phyloP scores from a whole-genome alignment of 2,113 vertebrate species.

The Naja naja region DNA sequence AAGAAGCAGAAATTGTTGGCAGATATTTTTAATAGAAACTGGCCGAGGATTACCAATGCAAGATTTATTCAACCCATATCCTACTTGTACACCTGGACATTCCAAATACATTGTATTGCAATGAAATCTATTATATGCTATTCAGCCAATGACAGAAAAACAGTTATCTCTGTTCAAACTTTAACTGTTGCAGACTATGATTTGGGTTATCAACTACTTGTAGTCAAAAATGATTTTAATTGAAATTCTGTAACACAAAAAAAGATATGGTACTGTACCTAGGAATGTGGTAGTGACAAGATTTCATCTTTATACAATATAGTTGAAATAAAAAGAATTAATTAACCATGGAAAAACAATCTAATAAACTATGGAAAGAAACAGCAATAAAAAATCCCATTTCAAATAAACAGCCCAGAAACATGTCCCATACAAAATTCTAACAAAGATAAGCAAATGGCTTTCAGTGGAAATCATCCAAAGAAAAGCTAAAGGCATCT shows the following conservation, averaged over 20 bases:
- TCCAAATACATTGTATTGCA: neutral
- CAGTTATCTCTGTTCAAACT: neutral
- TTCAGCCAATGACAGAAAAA: neutral
- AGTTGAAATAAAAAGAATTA: neutral
- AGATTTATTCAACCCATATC: neutral
- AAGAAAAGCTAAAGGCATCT: neutral
- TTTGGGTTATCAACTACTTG: neutral
- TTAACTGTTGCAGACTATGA: neutral
- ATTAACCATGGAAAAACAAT: neutral
- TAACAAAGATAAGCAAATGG: neutral
- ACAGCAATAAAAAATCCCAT: neutral
- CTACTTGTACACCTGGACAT: neutral
- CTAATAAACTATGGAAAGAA: neutral
- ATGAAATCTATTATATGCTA: neutral
- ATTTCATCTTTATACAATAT: neutral
- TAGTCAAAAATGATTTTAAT: neutral
- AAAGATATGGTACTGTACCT: neutral
- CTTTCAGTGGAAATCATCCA: neutral
- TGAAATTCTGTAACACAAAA: neutral
- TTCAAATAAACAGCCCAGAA: neutral
- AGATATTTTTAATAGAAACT: neutral
- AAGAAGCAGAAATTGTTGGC: neutral
- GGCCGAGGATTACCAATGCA: neutral
- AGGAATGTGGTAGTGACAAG: neutral
- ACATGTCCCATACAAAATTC: neutral